A percentile compares a stretch with the other conserved stretches of the same genome.
These are phyloP conservation scores for Nematopogon swammerdamellus DNA, from an alignment of 2,888 invertebrate genomes.

Conservation along the genomic window DNA sequence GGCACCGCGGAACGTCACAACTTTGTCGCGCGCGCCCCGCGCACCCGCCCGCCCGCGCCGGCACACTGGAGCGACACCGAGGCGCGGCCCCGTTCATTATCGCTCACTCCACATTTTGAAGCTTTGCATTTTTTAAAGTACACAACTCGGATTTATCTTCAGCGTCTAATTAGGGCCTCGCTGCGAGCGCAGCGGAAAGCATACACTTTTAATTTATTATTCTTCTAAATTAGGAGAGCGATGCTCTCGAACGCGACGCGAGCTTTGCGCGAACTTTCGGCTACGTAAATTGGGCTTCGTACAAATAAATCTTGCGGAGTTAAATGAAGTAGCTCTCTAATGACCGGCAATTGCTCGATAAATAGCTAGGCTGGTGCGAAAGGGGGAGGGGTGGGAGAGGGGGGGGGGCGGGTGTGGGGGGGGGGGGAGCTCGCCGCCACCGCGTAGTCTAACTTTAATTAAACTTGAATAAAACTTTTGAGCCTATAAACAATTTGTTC, in stretches of 20 bases:
- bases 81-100: background rate
- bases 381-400: no score
- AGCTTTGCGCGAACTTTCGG: no score
- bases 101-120: background rate
- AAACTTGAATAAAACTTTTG: no score
- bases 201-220: no score
- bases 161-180: background rate
- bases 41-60: background rate
- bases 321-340: background rate
- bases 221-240: no score
- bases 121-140: background rate
- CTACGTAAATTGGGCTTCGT: no score
- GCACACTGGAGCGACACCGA: background rate
- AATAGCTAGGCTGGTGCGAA: background rate
- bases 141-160: background rate
- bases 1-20: background rate
- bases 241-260: no score
- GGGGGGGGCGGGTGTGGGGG: no score
- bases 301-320: no score
- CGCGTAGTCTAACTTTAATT: background rate
- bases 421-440: no score
- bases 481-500: no score
- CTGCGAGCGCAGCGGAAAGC: background rate
- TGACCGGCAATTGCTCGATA: background rate
- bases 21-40: background rate